These are phyloP conservation scores for Craterocephalus amniculus DNA, from an alignment of 2,797 vertebrate species.

Conservation along the genomic window DNA sequence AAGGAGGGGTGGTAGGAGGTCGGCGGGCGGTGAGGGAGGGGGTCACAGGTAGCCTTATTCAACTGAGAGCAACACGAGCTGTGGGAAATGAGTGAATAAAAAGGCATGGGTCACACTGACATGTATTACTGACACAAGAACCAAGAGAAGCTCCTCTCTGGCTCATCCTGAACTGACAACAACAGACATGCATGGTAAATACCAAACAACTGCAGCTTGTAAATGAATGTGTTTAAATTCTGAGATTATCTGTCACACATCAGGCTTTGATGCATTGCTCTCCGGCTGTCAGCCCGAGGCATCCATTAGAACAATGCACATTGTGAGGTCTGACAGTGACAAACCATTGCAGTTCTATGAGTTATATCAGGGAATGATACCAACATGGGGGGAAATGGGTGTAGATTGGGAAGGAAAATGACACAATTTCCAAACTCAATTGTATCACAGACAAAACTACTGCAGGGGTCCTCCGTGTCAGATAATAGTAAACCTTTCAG, in stretches of 20 bases:
- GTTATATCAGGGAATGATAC: constrained; percentile 73
- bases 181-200: background rate
- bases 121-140: constrained; percentile 33
- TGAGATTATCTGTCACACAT: constrained; percentile 33
- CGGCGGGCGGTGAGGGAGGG: background rate
- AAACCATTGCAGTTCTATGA: constrained; percentile 64
- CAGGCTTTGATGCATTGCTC: constrained; percentile 42
- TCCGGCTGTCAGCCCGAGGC: constrained; percentile 52
- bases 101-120: constrained; percentile 38
- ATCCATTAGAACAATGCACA: constrained; percentile 74
- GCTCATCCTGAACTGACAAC: constrained; percentile 3
- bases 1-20: constrained; percentile 31
- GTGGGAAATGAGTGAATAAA: constrained; percentile 47
- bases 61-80: constrained; percentile 23
- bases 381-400: constrained; percentile 66
- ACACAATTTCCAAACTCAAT: constrained; percentile 69
- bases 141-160: constrained; percentile 15
- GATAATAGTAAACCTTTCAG: background rate
- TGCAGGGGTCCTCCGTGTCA: constrained; percentile 32
- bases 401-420: constrained; percentile 74
- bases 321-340: constrained; percentile 73
- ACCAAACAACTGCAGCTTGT: constrained; percentile 15
- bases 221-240: constrained; percentile 23
- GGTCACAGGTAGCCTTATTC: constrained; percentile 54
- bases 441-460: constrained; percentile 52